Percentiles rank a stretch among this genome's conserved stretches.
Evolutionary conservation across 2,113 vertebrate species (phyloP).

Genomic region (Calonectris borealis): DNA sequence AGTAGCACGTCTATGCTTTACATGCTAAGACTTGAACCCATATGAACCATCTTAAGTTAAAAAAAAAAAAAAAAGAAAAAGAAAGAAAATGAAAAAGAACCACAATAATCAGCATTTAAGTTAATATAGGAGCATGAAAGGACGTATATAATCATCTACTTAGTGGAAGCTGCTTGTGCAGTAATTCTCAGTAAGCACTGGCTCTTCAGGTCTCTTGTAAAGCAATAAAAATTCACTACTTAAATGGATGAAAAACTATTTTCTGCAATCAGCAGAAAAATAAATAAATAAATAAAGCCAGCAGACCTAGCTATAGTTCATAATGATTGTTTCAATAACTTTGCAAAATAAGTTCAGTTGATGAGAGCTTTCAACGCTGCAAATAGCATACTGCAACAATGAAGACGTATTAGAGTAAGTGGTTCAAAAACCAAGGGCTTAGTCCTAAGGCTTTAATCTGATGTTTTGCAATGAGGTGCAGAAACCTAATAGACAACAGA

Average conservation of each 20-base stretch:
- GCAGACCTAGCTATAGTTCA: not conserved
- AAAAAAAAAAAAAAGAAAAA: not conserved
- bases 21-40: not conserved
- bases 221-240: not conserved
- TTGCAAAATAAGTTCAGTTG: not conserved
- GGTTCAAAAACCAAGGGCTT: not conserved
- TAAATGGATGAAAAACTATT: not conserved
- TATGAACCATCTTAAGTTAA: not conserved
- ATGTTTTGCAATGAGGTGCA: not conserved
- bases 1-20: not conserved
- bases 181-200: conserved; percentile 44
- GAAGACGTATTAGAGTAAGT: fast-evolving
- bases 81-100: not conserved
- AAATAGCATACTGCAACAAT: not conserved
- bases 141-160: conserved; percentile 43
- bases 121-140: conserved; percentile 46
- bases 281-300: not conserved
- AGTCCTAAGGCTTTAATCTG: fast-evolving
- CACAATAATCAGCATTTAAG: conserved; percentile 53
- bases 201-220: not conserved
- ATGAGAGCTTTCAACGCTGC: not conserved
- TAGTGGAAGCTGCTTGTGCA: conserved; percentile 51
- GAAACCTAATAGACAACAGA: not conserved
- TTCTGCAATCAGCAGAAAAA: not conserved
- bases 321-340: not conserved